Conservation (phyloP, 2,113 vertebrate genomes). For the Nematolebias whitei region DNA sequence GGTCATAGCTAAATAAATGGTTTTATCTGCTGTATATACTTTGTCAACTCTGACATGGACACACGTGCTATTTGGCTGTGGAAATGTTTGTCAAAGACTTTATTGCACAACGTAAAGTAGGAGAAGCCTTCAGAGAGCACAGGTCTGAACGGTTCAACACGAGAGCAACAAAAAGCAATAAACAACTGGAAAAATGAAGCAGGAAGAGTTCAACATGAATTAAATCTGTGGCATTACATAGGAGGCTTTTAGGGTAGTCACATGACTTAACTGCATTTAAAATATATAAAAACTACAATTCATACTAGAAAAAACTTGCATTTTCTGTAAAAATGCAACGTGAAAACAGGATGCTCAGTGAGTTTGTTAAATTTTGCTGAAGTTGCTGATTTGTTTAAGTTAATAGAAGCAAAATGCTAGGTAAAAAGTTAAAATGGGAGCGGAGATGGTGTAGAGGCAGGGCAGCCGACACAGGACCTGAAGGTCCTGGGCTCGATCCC, state of each 20-base stretch:
- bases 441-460: too few species aligned
- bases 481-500: too few species aligned
- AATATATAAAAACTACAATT: too few species aligned
- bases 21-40: constrained; percentile 53
- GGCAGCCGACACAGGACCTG: too few species aligned
- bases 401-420: too few species aligned
- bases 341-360: too few species aligned
- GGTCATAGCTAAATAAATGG: constrained; percentile 51
- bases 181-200: constrained; percentile 3
- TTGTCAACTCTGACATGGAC: constrained; percentile 52
- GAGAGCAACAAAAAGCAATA: constrained; percentile 21
- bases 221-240: neutral
- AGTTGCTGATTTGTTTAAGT: too few species aligned
- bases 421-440: too few species aligned
- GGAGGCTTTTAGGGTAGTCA: neutral
- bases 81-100: constrained; percentile 68
- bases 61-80: constrained; percentile 49
- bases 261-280: neutral
- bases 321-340: too few species aligned
- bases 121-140: constrained; percentile 43
- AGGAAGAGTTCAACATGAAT: constrained; percentile 17
- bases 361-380: too few species aligned
- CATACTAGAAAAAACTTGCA: too few species aligned
- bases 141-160: constrained; percentile 28
- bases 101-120: constrained; percentile 42